Evolutionary conservation across 2,113 vertebrate species (phyloP), one percentile per base, ranked within the genome.

Genomic region (Ictidomys tridecemlineatus): DNA sequence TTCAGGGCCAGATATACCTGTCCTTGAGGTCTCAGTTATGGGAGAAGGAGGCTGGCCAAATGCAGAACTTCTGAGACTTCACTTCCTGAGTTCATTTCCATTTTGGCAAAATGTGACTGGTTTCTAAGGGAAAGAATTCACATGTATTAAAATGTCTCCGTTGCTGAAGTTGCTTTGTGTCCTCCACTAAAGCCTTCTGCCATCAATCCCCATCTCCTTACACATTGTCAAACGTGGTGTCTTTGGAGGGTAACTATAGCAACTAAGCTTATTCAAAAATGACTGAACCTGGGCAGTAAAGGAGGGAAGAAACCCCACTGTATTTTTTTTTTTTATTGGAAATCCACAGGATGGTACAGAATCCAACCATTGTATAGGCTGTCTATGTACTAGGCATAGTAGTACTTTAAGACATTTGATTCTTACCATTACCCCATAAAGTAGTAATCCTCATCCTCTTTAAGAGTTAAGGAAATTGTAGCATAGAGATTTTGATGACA

Each of bases 211-310:
- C 61, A 77, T 95, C 93, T 96, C 86, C 82, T 88, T 95, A 82
- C 97, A 96, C 83, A 34, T 94, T 97, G 96, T 93, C 79, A 78
- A 96, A 89, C 6, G 45, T 95, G 93, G 89, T 87, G 79, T 96
- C 95, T 70, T 97, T 96, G 94, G 87, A 74, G 85, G 90, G 97
- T 97, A 96, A 97, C 96, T 96, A 97, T 97, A 94, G 97, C 96
- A 97, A 98, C 97, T 95, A 92, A 92, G 73, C 95, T 97, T 96
- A 97, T 96, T 97, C 94, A 95, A 85, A 93, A 97, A 88, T 77
- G 73, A 85, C 96, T 93, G 87, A 93, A 90, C 77, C 79, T 51
- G 96, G 90, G 87, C 96, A 93, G 85, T 77, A 34, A 92, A 95
- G 28, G 61, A 6, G 83, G 92, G 80, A 85, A 73, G 92, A 90